Conservation (phyloP, 2,797 vertebrate genomes). For the Lacerta viridis region DNA sequence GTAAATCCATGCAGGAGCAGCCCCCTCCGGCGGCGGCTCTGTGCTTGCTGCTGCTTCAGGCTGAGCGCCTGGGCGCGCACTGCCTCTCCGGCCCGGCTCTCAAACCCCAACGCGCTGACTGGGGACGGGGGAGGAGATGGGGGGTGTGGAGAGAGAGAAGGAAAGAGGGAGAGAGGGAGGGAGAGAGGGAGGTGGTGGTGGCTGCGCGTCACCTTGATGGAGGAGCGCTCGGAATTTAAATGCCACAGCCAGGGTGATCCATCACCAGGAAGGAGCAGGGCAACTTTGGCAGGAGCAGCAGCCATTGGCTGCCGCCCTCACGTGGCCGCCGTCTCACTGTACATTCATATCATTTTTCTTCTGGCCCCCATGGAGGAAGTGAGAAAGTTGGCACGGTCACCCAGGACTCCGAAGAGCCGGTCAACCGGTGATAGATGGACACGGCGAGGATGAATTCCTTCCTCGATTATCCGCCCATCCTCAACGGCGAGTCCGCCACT, state of each 20-base stretch:
- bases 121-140: background rate
- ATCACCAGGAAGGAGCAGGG: constrained; percentile 84
- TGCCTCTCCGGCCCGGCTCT: constrained; percentile 40
- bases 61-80: constrained; percentile 54
- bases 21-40: constrained; percentile 20
- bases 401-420: constrained; percentile 79
- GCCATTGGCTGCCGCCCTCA: constrained; percentile 90
- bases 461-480: constrained; percentile 90
- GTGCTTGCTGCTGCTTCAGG: constrained; percentile 48
- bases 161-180: background rate
- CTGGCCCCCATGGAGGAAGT: constrained; percentile 87
- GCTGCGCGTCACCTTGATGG: constrained; percentile 88
- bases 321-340: constrained; percentile 81
- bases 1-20: background rate
- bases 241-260: constrained; percentile 92
- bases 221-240: constrained; percentile 95
- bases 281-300: constrained; percentile 83
- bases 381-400: constrained; percentile 93
- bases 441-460: constrained; percentile 96
- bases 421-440: constrained; percentile 86
- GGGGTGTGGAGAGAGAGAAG: background rate
- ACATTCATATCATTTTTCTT: constrained; percentile 93
- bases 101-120: constrained; percentile 34
- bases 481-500: constrained; percentile 90
- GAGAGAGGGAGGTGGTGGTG: constrained; percentile 43